phyloP scores from a whole-genome alignment of 2,888 invertebrate species.

The Peribatodes rhomboidaria region DNA sequence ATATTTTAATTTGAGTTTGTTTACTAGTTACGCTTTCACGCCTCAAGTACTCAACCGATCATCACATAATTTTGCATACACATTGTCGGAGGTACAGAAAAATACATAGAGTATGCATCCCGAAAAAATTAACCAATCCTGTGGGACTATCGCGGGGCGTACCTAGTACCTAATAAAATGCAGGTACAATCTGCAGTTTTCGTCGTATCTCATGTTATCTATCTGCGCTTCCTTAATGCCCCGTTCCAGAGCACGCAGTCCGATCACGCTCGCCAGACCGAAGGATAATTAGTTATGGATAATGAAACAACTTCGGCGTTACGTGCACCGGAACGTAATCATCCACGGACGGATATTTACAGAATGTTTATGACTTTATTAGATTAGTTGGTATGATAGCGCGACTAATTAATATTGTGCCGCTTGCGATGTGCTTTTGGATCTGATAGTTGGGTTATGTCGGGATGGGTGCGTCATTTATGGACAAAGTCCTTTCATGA shows the following conservation, averaged over 20 bases:
- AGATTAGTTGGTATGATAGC: slow-evolving; percentile 10
- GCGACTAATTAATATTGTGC: neutral
- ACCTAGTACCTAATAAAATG: too few species aligned
- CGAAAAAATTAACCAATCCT: too few species aligned
- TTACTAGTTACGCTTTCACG: too few species aligned
- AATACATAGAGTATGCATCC: too few species aligned
- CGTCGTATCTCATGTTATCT: neutral
- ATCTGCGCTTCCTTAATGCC: neutral
- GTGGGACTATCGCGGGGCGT: too few species aligned
- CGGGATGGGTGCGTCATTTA: too few species aligned
- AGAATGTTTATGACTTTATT: slow-evolving; percentile 17
- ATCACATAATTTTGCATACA: too few species aligned
- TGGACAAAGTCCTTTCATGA: too few species aligned
- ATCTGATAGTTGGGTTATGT: neutral
- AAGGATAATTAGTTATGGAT: slow-evolving; percentile 36
- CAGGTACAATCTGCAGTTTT: neutral
- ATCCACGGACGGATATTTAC: slow-evolving; percentile 17
- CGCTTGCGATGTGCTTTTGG: neutral
- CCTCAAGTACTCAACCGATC: too few species aligned
- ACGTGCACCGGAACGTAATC: slow-evolving; percentile 26
- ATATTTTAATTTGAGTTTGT: too few species aligned
- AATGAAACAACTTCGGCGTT: slow-evolving; percentile 35
- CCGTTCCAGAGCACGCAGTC: slow-evolving; percentile 37
- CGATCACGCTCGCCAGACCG: slow-evolving; percentile 36
- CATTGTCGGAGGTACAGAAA: too few species aligned